A percentile compares a stretch with the other conserved stretches of the same genome.
These are phyloP conservation scores for Larimichthys polyactis DNA, from an alignment of 2,113 vertebrate species.

Conservation along the genomic window DNA sequence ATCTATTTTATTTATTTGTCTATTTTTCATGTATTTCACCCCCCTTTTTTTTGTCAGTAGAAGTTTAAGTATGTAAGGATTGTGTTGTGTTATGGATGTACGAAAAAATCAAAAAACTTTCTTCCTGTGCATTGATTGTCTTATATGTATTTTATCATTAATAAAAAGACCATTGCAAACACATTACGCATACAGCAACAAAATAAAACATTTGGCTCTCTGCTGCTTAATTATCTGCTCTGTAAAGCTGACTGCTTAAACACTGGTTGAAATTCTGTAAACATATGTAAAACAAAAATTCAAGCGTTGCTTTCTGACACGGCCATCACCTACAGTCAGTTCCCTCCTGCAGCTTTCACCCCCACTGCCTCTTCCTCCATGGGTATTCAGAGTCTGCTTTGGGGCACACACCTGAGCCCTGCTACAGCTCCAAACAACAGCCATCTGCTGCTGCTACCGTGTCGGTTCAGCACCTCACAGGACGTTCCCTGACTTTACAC, in stretches of 20 bases:
- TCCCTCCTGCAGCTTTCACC: constrained; percentile 41
- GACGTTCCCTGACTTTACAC: constrained; percentile 66
- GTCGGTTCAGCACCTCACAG: constrained; percentile 66
- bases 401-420: constrained; percentile 81
- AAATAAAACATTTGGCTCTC: constrained; percentile 37
- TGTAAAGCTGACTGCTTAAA: constrained; percentile 41
- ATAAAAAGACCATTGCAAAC: too few species aligned
- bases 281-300: neutral
- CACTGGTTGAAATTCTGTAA: neutral
- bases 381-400: constrained; percentile 64
- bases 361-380: constrained; percentile 45
- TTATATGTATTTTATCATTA: too few species aligned
- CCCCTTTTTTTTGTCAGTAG: too few species aligned
- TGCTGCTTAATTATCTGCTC: constrained; percentile 63
- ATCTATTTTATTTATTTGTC: too few species aligned
- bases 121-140: too few species aligned
- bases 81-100: too few species aligned
- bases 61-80: too few species aligned
- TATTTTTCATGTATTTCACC: too few species aligned
- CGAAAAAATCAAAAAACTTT: too few species aligned
- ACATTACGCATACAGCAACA: neutral
- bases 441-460: constrained; percentile 73
- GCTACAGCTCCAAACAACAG: constrained; percentile 67
- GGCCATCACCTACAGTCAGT: constrained; percentile 16
- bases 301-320: constrained; percentile 7